These are phyloP conservation scores for Scaptomyza pallida DNA, from an alignment of 1,140 invertebrate genomes.

Conservation along the genomic window DNA sequence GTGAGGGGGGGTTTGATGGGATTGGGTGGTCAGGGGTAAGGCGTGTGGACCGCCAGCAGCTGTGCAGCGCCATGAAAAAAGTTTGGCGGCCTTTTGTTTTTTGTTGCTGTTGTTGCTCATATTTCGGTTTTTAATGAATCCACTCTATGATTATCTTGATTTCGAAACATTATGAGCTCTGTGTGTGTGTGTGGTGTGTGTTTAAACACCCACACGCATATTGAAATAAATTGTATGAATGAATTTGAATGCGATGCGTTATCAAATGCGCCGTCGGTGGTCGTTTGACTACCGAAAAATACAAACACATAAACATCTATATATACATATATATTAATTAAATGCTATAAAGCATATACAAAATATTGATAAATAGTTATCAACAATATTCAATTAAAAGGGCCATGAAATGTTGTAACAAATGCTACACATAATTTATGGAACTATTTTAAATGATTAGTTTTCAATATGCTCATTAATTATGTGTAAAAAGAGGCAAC, in stretches of 20 bases:
- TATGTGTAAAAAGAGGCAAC: not conserved
- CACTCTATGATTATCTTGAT: constrained; percentile 75
- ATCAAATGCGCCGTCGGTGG: constrained; percentile 46
- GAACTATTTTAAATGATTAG: constrained; percentile 22
- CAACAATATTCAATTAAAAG: constrained; percentile 41
- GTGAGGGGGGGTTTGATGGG: not conserved
- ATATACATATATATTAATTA: too few species aligned
- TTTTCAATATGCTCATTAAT: constrained; percentile 8
- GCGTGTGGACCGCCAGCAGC: constrained; percentile 47
- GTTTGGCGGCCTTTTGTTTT: constrained; percentile 51
- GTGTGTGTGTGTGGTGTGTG: not conserved
- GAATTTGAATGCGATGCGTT: constrained; percentile 28
- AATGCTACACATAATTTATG: constrained; percentile 31
- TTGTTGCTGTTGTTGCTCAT: constrained; percentile 56
- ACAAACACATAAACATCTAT: too few species aligned
- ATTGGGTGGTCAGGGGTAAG: not conserved
- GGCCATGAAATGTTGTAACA: constrained; percentile 23
- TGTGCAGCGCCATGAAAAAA: constrained; percentile 39
- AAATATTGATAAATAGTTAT: constrained; percentile 54
- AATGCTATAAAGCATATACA: constrained; percentile 41
- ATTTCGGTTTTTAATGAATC: constrained; percentile 79
- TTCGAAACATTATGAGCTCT: constrained; percentile 60
- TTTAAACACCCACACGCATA: constrained; percentile 39
- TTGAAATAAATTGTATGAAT: constrained; percentile 29
- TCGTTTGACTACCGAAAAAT: constrained; percentile 47